These are phyloP conservation scores for Struthio camelus DNA, from an alignment of 2,113 vertebrate species.

Conservation along the genomic window DNA sequence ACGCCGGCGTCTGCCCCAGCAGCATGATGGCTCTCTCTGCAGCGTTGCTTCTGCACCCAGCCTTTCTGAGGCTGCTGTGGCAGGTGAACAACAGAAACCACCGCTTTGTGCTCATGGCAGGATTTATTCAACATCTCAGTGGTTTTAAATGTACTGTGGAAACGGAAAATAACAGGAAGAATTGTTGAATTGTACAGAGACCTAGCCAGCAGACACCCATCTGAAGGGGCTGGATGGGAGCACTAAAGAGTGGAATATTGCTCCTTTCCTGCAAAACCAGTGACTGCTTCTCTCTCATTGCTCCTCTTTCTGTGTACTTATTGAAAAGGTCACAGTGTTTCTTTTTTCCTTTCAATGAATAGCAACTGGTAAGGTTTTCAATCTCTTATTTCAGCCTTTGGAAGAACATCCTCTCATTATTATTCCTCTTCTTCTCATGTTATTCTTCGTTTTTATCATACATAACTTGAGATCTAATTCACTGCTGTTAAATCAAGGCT, in stretches of 20 bases:
- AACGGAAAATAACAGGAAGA: not conserved
- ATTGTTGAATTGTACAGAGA: not conserved
- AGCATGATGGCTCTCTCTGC: not conserved
- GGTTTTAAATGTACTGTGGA: not conserved
- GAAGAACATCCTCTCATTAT: not conserved
- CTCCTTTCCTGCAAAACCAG: not conserved
- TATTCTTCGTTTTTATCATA: not conserved
- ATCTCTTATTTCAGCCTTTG: not conserved
- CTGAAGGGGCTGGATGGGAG: not conserved
- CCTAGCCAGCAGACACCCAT: not conserved
- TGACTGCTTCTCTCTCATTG: not conserved
- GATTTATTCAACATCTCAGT: not conserved
- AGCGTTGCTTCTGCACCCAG: not conserved
- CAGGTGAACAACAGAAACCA: not conserved
- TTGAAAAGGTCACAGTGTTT: not conserved
- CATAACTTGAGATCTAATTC: not conserved
- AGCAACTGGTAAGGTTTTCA: not conserved
- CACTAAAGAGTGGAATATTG: not conserved
- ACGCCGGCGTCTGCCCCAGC: not conserved
- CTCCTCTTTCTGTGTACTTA: not conserved
- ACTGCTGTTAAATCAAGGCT: not conserved
- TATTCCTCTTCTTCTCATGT: not conserved
- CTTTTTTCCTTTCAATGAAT: not conserved
- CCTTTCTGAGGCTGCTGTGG: accelerated
- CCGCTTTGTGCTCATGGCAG: accelerated